These are phyloP conservation scores for Propithecus perrieri DNA, from an alignment of 2,797 vertebrate genomes.

Conservation along the genomic window DNA sequence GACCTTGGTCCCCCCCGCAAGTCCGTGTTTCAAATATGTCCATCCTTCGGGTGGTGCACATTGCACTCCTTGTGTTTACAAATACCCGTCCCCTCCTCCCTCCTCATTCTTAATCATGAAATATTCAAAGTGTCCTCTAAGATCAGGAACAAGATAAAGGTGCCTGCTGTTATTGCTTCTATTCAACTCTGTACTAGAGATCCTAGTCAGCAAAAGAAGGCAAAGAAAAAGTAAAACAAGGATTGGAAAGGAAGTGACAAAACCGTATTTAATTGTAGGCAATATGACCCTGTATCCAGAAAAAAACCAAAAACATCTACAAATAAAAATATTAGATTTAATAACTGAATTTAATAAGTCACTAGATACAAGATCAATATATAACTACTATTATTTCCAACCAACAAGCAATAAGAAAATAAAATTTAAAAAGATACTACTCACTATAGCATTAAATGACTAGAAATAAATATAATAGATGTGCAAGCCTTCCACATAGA, in stretches of 20 bases:
- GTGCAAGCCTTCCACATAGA: not conserved
- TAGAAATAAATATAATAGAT: not conserved
- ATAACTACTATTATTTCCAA: not conserved
- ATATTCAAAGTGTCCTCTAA: not conserved
- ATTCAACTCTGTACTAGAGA: not conserved
- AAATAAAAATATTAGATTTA: slow-evolving; percentile 4
- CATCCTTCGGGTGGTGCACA: no score
- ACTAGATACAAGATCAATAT: not conserved
- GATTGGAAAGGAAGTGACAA: not conserved
- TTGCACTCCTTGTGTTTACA: no score
- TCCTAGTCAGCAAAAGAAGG: not conserved
- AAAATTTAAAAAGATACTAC: not conserved
- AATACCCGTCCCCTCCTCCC: no score
- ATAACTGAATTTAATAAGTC: not conserved
- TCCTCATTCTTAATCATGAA: not conserved
- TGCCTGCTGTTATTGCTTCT: not conserved
- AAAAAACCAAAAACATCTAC: not conserved
- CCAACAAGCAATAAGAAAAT: not conserved
- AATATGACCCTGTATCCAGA: not conserved
- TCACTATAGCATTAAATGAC: not conserved
- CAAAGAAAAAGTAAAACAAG: not conserved
- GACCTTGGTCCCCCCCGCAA: no score
- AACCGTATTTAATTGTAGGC: not conserved
- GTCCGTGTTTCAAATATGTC: no score
- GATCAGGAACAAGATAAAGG: not conserved